phyloP scores from a whole-genome alignment of 2,113 vertebrate species.

The Indicator maculatus region DNA sequence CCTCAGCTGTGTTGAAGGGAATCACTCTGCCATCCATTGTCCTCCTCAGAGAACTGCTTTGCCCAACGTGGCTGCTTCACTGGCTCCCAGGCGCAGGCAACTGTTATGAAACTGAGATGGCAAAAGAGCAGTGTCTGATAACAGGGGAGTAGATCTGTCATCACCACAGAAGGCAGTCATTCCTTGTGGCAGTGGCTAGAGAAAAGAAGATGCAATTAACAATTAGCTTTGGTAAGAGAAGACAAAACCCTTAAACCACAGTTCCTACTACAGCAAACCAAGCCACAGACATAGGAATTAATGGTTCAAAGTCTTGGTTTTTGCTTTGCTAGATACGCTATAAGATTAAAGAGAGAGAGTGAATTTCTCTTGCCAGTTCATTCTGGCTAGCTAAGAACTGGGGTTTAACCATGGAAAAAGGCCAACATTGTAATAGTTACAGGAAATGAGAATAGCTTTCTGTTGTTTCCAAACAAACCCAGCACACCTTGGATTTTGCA shows the following conservation, averaged over 20 bases:
- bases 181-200: slow-evolving; percentile 11
- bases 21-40: background rate
- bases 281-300: slow-evolving; percentile 20
- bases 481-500: slow-evolving; percentile 22
- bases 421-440: slow-evolving; percentile 12
- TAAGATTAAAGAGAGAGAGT: slow-evolving; percentile 43
- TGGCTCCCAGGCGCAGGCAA: slow-evolving; percentile 12
- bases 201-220: slow-evolving; percentile 58
- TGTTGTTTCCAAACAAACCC: slow-evolving; percentile 14
- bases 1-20: background rate
- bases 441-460: slow-evolving; percentile 53
- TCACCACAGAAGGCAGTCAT: slow-evolving; percentile 21
- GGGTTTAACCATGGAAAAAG: slow-evolving; percentile 35
- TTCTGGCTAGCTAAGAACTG: slow-evolving; percentile 16
- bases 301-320: background rate
- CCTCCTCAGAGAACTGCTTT: background rate
- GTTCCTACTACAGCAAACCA: slow-evolving; percentile 31
- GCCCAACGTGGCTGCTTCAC: background rate
- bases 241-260: slow-evolving; percentile 3
- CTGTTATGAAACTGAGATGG: slow-evolving; percentile 9
- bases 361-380: slow-evolving; percentile 17
- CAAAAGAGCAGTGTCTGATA: slow-evolving; percentile 24
- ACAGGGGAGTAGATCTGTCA: slow-evolving; percentile 47
- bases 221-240: slow-evolving; percentile 59
- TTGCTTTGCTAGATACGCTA: slow-evolving; percentile 7